Percentiles rank a stretch among this genome's conserved stretches.
phyloP scores from a whole-genome alignment of 2,797 vertebrate species.

The Octomys mimax region DNA sequence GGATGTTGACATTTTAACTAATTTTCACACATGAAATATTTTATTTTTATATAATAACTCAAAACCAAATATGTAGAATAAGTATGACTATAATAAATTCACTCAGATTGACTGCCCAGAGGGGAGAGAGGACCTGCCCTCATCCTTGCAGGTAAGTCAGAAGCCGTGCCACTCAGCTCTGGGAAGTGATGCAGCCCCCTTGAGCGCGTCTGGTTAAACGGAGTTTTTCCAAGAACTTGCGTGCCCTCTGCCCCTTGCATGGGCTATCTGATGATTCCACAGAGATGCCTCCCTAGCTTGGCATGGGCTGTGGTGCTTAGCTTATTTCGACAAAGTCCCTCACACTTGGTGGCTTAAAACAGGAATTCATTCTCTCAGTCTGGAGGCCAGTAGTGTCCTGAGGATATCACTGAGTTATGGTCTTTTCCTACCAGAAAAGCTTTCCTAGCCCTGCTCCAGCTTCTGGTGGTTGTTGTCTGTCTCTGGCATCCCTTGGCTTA shows the following conservation, averaged over 20 bases:
- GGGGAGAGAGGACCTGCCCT: neutral
- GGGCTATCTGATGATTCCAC: neutral
- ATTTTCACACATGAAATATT: slow-evolving; percentile 22
- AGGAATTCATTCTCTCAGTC: neutral
- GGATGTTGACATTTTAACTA: neutral
- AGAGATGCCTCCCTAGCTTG: neutral
- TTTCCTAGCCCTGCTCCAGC: neutral
- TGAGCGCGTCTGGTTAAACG: neutral
- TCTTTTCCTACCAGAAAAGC: neutral
- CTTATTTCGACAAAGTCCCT: neutral
- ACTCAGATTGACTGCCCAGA: neutral
- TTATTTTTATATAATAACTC: slow-evolving; percentile 29
- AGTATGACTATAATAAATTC: neutral
- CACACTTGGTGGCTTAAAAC: neutral
- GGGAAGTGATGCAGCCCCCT: neutral
- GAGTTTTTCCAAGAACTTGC: slow-evolving; percentile 17
- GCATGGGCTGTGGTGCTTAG: neutral
- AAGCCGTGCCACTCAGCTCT: neutral
- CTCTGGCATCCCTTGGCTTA: neutral
- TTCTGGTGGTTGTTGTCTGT: neutral
- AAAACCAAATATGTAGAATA: neutral
- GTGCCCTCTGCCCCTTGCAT: neutral
- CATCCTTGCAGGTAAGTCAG: neutral
- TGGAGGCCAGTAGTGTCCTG: neutral
- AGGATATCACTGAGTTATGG: neutral